phyloP scores from a whole-genome alignment of 2,113 vertebrate species.

The Riparia riparia region DNA sequence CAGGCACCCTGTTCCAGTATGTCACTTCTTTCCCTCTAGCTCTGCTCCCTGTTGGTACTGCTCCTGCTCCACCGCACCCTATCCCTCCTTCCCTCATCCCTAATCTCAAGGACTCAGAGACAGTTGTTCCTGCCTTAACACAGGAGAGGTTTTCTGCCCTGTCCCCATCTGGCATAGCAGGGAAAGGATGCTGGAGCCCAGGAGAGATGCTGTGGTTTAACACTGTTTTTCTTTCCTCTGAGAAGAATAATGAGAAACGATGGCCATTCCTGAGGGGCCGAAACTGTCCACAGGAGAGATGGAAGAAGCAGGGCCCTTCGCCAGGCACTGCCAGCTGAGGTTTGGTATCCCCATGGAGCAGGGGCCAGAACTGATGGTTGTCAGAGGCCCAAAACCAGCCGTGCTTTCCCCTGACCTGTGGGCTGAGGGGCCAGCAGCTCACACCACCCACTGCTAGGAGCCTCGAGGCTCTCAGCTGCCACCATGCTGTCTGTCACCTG shows the following conservation, averaged over 20 bases:
- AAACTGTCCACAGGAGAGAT: neutral
- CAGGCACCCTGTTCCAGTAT: neutral
- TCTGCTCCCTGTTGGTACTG: neutral
- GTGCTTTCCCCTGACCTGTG: neutral
- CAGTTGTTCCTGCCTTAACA: neutral
- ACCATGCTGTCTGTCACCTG: neutral
- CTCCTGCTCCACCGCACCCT: neutral
- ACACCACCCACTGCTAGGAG: neutral
- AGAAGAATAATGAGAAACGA: constrained; percentile 91
- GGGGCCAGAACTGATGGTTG: constrained; percentile 42
- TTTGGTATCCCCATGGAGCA: constrained; percentile 53
- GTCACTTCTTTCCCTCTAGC: neutral
- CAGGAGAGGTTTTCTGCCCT: neutral
- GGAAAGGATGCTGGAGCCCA: neutral
- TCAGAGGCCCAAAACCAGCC: constrained; percentile 3
- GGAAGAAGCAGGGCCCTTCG: constrained; percentile 24
- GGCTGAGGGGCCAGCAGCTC: neutral
- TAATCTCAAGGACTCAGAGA: neutral
- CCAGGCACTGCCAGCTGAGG: constrained; percentile 53
- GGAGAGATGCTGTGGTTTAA: neutral
- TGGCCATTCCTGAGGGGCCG: constrained; percentile 89
- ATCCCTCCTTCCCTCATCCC: neutral
- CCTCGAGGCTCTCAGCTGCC: neutral
- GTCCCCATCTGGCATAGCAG: neutral
- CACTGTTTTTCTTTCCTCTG: constrained; percentile 5